Conservation (phyloP, 2,888 invertebrate genomes). For the Drosophila meridionalis region DNA sequence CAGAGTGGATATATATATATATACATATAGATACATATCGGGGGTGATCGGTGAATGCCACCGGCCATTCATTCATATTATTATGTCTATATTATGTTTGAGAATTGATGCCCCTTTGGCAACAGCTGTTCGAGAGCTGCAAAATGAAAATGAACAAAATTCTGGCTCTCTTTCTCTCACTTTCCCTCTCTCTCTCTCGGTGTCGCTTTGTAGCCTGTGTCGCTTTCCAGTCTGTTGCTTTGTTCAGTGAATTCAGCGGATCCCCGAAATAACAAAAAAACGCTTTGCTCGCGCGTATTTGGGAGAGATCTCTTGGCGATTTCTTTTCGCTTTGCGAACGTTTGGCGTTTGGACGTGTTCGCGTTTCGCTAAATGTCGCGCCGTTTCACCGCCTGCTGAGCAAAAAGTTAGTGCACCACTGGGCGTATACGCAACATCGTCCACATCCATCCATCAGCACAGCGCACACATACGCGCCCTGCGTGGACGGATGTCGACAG, state of each 20-base stretch:
- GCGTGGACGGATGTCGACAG: conserved; percentile 1
- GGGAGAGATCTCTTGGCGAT: conserved; percentile 34
- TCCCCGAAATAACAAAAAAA: conserved; percentile 37
- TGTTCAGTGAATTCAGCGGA: conserved; percentile 65
- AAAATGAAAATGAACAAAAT: not conserved
- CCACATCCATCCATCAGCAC: conserved; percentile 21
- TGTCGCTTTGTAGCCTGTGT: conserved; percentile 28
- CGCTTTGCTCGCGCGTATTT: conserved; percentile 12
- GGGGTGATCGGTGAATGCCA: conserved; percentile 54
- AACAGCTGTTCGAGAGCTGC: conserved; percentile 68
- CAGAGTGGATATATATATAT: not conserved
- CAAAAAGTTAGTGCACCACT: conserved; percentile 59
- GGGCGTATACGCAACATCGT: conserved; percentile 65
- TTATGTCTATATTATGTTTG: conserved; percentile 56
- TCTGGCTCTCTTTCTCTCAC: conserved; percentile 8
- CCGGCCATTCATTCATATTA: conserved; percentile 73
- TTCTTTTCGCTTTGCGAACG: conserved; percentile 80
- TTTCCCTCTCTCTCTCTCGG: not conserved
- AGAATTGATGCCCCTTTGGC: conserved; percentile 62
- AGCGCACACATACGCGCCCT: conserved; percentile 42
- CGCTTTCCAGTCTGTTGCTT: conserved; percentile 61
- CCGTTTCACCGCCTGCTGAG: conserved; percentile 50
- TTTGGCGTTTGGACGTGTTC: conserved; percentile 75
- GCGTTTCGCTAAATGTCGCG: conserved; percentile 72
- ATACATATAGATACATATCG: not conserved